A percentile compares a stretch with the other conserved stretches of the same genome.
Evolutionary conservation across 2,797 vertebrate genomes (phyloP).

Genomic region (Schizopygopsis malacanthus): DNA sequence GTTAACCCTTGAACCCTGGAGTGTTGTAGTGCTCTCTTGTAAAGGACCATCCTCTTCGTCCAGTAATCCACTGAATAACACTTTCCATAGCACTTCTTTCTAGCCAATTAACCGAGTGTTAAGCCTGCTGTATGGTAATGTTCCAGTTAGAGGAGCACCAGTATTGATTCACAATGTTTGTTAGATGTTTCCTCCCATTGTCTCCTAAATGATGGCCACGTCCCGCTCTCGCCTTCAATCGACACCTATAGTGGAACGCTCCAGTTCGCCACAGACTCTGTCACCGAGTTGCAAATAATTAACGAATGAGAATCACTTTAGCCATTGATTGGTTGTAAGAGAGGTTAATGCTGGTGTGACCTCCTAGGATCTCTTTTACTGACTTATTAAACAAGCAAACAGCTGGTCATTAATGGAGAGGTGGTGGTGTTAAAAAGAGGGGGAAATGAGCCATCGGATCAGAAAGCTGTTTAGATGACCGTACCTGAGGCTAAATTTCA

Average conservation of each 20-base stretch:
- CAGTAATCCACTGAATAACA: slow-evolving; percentile 50
- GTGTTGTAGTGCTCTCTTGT: slow-evolving; percentile 35
- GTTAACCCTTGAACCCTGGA: slow-evolving; percentile 37
- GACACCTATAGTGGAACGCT: slow-evolving; percentile 61
- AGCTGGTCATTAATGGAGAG: slow-evolving; percentile 61
- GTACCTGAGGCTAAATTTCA: background rate
- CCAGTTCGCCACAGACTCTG: slow-evolving; percentile 59
- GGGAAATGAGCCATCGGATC: background rate
- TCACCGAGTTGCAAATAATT: slow-evolving; percentile 69
- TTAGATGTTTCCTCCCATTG: slow-evolving; percentile 39
- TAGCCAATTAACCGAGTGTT: slow-evolving; percentile 37
- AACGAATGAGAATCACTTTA: slow-evolving; percentile 76
- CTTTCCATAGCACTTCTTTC: slow-evolving; percentile 16
- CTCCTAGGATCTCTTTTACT: slow-evolving; percentile 72
- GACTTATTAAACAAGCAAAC: slow-evolving; percentile 61
- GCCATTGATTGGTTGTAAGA: slow-evolving; percentile 79
- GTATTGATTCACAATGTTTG: slow-evolving; percentile 27
- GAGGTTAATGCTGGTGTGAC: slow-evolving; percentile 76
- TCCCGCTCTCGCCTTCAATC: background rate
- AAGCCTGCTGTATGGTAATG: slow-evolving; percentile 26
- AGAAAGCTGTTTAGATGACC: background rate
- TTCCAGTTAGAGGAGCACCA: background rate
- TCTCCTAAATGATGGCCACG: background rate
- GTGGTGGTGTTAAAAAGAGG: background rate
- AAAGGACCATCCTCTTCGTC: slow-evolving; percentile 40